Percentiles rank a stretch among this genome's conserved stretches.
phyloP scores from a whole-genome alignment of 2,797 vertebrate genomes.

The Cossypha polioptera region DNA sequence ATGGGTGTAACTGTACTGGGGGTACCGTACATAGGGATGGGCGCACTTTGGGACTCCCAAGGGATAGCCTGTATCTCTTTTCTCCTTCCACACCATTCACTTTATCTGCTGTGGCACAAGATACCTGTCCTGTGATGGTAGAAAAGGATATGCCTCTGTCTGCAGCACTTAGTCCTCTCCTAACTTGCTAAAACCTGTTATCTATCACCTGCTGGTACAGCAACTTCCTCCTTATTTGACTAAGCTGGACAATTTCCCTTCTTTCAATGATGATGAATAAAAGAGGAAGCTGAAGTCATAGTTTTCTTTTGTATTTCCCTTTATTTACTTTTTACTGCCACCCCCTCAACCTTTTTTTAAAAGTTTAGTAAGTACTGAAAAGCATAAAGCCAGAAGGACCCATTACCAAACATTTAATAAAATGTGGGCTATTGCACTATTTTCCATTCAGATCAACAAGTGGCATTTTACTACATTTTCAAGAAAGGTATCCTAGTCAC shows the following conservation, averaged over 20 bases:
- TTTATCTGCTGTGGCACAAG: neutral
- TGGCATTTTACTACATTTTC: neutral
- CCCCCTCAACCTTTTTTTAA: fast-evolving
- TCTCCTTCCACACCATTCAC: fast-evolving
- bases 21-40: fast-evolving
- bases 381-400: neutral
- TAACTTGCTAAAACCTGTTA: neutral
- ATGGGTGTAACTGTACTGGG: neutral
- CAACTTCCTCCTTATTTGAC: neutral
- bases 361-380: neutral
- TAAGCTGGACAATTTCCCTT: neutral
- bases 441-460: neutral
- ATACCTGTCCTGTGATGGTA: neutral
- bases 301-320: neutral
- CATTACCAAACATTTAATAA: neutral
- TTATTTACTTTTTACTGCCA: neutral
- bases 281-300: constrained; percentile 22
- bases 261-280: neutral
- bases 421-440: neutral
- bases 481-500: neutral
- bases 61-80: neutral
- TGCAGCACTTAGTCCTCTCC: neutral
- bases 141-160: neutral
- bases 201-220: neutral
- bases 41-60: neutral